Base-by-base conservation (phyloP, 2,113 vertebrate genomes). In the Tyto alba region DNA sequence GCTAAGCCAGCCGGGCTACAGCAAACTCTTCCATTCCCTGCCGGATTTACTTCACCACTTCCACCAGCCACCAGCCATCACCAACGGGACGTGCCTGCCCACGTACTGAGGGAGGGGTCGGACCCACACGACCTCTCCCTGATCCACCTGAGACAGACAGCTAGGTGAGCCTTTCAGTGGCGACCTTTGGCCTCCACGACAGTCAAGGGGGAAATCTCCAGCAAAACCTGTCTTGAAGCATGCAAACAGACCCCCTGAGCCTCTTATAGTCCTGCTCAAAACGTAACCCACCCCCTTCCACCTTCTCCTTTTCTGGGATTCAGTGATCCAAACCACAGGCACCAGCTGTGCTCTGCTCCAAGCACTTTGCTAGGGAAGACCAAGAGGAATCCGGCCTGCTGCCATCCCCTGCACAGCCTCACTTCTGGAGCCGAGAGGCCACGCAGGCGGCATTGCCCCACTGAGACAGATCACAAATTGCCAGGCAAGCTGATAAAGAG, bases 401-500 rank as follows among this genome's bases (percentile, higher is more conserved):
- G 52, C 53, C 69, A 52, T 13, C 19, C 52, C 36, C 36, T 34
- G 36, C 41, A 11, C 27, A 50, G 47, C 17, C 52, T n/a, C 13
- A 1, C 26, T 36, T 9, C 43, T 7, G 25, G 29, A 52, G 68
- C n/a, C 6, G 72, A 48, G 22, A 36, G 45, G 38, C 48, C 62
- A 16, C 5, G 0, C 3, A 14, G 48, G 21, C 2, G 2, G 68
- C 76, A 26, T 1, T 30, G n/a, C 45, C 47, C 23, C 59, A 30
- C 72, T 34, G 20, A 29, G 13, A 27, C 64, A 73, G 27, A 19
- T 21, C 11, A 47, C 55, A 29, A 25, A 71, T 40, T 3, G 7
- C 41, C 76, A 52, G 40, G 19, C 10, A 43, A 68, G 45, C 50
- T 45, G 40, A 18, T 7, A 12, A 45, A 68, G n/a, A 88, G 34